Base-by-base conservation (phyloP, 1,140 invertebrate genomes). In the Tribolium madens region DNA sequence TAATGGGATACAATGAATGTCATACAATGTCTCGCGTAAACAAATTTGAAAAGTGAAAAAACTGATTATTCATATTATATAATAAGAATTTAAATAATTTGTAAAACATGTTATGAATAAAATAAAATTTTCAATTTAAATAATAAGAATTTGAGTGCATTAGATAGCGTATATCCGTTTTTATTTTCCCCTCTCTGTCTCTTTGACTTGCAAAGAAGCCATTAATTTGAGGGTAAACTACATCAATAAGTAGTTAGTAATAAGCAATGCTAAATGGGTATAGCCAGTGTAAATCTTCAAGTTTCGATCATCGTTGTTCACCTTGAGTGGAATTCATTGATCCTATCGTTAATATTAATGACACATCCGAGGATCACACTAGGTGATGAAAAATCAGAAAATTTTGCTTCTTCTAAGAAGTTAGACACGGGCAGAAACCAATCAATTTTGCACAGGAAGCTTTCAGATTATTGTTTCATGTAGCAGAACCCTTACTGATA, bases 301-400 rank as follows among this genome's bases (percentile, higher is more conserved):
- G 21, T 64, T 64, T 33, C n/a, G 57, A 64, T 64, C 57, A 64
- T 64, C 57, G 18, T 33, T 9, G 57, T 33, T 64, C 57, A 64
- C 57, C 57, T 64, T 64, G 57, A 64, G 26, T 31, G 26, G 57
- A 64, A 64, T 64, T 64, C 57, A 64, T 64, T 64, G 57, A 64
- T 64, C 57, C 57, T 64, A 33, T 64, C 57, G 57, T 64, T 31
- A 64, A 64, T 57, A 64, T 64, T 64, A 64, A 64, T 64, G 57
- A 64, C 17, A 57, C 52, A 18, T 21, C 1, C 10, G 52, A 57
- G 17, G 52, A 57, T 57, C 17, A 57, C 52, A 21, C 52, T 52
- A 52, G 50, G 7, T 13, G 14, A 9, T 52, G 50, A 52, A 14
- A 52, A 52, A 52, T 52, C 14, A 1, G 50, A n/a, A n/a, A n/a